phyloP scores from a whole-genome alignment of 2,888 invertebrate genomes.

The Ornithoptera alexandrae region DNA sequence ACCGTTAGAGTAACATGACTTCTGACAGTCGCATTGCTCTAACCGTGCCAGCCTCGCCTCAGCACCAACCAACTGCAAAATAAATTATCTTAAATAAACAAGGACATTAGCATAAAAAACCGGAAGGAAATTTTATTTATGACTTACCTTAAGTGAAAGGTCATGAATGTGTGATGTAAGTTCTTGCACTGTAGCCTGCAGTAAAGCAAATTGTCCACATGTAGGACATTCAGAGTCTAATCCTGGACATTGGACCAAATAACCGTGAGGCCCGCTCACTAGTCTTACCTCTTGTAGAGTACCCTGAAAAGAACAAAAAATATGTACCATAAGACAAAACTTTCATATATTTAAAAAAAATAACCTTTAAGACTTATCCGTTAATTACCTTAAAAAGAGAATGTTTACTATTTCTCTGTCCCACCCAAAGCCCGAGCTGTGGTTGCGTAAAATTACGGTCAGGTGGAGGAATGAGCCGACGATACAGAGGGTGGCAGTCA shows the following conservation, averaged over 20 bases:
- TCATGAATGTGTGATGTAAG: slow-evolving; percentile 89
- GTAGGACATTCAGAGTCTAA: slow-evolving; percentile 93
- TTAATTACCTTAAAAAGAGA: slow-evolving; percentile 90
- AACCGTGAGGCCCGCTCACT: slow-evolving; percentile 91
- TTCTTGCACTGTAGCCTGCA: slow-evolving; percentile 90
- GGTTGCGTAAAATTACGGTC: slow-evolving; percentile 88
- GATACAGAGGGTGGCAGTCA: slow-evolving; percentile 92
- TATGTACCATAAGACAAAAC: neutral
- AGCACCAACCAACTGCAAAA: slow-evolving; percentile 86
- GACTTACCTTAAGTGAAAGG: slow-evolving; percentile 88
- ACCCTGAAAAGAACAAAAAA: slow-evolving; percentile 81
- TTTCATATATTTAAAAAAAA: neutral
- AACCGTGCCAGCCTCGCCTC: slow-evolving; percentile 88
- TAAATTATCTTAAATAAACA: slow-evolving; percentile 1
- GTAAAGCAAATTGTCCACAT: slow-evolving; percentile 91
- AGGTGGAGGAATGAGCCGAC: slow-evolving; percentile 87
- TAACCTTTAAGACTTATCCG: neutral
- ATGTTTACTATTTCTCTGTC: slow-evolving; percentile 91
- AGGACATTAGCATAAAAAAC: slow-evolving; percentile 27
- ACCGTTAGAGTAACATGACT: slow-evolving; percentile 90
- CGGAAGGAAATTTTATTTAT: neutral
- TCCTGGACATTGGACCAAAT: slow-evolving; percentile 91
- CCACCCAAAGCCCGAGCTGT: slow-evolving; percentile 89
- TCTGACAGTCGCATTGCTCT: slow-evolving; percentile 94
- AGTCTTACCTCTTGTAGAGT: slow-evolving; percentile 92